Conservation (phyloP, 2,888 invertebrate genomes). For the Acanthosepion pharaonis region DNA sequence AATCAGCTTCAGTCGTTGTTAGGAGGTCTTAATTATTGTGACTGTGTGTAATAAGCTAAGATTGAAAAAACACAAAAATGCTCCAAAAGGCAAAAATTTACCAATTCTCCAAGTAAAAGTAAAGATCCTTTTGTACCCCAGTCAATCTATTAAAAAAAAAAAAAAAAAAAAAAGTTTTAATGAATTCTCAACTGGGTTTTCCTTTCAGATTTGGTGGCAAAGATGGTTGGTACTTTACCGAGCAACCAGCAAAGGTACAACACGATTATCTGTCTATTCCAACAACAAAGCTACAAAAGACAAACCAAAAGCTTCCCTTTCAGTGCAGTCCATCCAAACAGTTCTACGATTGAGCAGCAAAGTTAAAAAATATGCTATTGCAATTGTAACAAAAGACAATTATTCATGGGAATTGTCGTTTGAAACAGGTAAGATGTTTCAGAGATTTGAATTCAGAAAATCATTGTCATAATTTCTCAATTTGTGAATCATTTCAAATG, state of each 20-base stretch:
- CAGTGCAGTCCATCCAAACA: not conserved
- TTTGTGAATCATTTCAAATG: too few species aligned
- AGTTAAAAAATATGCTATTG: slow-evolving; percentile 38
- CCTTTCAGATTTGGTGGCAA: slow-evolving; percentile 43
- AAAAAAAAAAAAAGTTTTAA: too few species aligned
- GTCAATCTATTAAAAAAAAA: too few species aligned
- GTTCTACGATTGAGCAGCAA: slow-evolving; percentile 34
- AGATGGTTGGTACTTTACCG: slow-evolving; percentile 44
- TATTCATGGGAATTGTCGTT: slow-evolving; percentile 38
- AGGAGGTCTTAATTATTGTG: too few species aligned
- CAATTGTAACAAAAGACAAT: slow-evolving; percentile 23
- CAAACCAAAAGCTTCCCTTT: not conserved
- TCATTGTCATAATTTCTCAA: too few species aligned
- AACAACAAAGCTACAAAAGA: not conserved
- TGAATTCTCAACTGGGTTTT: not conserved
- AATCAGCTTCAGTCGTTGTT: too few species aligned
- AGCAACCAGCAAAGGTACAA: slow-evolving; percentile 38
- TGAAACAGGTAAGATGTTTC: slow-evolving; percentile 38
- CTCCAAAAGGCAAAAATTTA: too few species aligned
- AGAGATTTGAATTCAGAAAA: too few species aligned
- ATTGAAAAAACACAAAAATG: too few species aligned
- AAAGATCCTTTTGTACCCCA: too few species aligned
- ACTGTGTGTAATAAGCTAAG: too few species aligned
- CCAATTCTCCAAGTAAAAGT: too few species aligned
- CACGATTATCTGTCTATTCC: not conserved